These are phyloP conservation scores for Microhierax caerulescens DNA, from an alignment of 2,797 vertebrate genomes.

Conservation along the genomic window DNA sequence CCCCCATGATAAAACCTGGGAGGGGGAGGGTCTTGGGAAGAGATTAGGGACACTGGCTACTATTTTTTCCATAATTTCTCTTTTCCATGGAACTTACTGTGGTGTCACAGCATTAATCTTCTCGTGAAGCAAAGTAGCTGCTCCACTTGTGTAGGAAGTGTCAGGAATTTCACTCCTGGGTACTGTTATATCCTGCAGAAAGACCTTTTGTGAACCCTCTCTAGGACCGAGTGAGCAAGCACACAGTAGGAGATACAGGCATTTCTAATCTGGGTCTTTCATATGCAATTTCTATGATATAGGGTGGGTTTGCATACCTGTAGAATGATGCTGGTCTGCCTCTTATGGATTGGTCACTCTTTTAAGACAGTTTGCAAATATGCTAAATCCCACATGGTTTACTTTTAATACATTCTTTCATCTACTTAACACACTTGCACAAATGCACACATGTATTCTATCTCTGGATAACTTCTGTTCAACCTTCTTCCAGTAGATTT, in stretches of 20 bases:
- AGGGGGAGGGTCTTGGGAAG: neutral
- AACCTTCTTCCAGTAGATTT: neutral
- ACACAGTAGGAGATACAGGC: neutral
- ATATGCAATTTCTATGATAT: accelerated
- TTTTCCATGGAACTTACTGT: neutral
- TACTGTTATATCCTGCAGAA: neutral
- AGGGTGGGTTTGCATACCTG: neutral
- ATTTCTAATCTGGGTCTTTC: neutral
- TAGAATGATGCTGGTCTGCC: neutral
- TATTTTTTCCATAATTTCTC: neutral
- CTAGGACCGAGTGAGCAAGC: accelerated
- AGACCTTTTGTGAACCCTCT: neutral
- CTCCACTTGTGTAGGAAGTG: neutral
- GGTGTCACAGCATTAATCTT: neutral
- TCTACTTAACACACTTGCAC: neutral
- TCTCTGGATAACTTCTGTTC: neutral
- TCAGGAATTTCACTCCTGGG: neutral
- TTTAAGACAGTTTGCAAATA: neutral
- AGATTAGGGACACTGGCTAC: neutral
- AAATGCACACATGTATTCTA: accelerated
- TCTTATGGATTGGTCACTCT: neutral
- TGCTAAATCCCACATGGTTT: neutral
- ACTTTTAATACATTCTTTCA: neutral
- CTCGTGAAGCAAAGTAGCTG: neutral
- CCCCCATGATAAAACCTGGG: neutral